Evolutionary conservation across 1,140 invertebrate species (phyloP).

Genomic region (Diorhabda elongata): DNA sequence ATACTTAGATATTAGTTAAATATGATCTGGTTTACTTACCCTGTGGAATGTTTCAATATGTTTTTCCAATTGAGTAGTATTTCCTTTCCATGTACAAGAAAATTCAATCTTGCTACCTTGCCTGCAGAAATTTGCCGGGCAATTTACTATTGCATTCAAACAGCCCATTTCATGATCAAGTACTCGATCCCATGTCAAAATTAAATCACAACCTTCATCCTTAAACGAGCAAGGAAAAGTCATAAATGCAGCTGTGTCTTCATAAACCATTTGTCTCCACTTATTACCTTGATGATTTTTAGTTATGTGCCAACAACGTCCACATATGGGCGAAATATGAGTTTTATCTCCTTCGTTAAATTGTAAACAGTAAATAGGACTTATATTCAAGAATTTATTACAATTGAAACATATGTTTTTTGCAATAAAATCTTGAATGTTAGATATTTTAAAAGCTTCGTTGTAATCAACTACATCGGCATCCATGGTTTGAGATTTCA

Average conservation of each 20-base stretch:
- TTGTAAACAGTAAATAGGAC: constrained; percentile 20
- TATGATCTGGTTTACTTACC: neutral
- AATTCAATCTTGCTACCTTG: constrained; percentile 13
- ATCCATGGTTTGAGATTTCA: no score
- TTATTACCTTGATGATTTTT: constrained; percentile 4
- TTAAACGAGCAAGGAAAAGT: constrained; percentile 28
- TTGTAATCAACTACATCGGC: neutral
- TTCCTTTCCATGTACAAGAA: constrained; percentile 24
- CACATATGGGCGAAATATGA: constrained; percentile 21
- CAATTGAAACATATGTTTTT: constrained; percentile 22
- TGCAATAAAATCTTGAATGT: constrained; percentile 14
- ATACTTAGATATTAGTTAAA: constrained; percentile 14
- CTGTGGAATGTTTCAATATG: neutral
- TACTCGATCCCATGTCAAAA: constrained; percentile 20
- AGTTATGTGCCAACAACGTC: constrained; percentile 13
- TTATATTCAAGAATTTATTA: constrained; percentile 21
- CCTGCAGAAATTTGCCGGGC: constrained; percentile 13
- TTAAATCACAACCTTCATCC: constrained; percentile 19
- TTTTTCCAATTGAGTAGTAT: neutral
- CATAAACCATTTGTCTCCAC: constrained; percentile 22
- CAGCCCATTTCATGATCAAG: constrained; percentile 26
- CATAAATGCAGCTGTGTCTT: constrained; percentile 16
- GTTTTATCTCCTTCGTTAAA: constrained; percentile 5
- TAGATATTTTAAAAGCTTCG: constrained; percentile 19
- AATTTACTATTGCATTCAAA: constrained; percentile 11